Conservation (phyloP, 2,113 vertebrate genomes). For the Gopherus flavomarginatus region DNA sequence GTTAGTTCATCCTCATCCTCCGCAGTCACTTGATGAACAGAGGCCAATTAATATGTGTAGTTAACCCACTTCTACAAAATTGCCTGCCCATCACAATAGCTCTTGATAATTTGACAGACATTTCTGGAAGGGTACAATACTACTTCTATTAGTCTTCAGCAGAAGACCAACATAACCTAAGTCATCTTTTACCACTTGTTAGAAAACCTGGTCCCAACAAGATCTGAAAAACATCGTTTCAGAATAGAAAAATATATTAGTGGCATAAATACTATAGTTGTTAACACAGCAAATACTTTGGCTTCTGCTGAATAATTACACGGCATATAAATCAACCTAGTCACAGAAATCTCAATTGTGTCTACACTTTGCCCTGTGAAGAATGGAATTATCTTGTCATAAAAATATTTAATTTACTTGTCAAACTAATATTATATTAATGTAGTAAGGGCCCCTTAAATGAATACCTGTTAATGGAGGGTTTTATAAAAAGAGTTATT, state of each 20-base stretch:
- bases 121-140: not conserved
- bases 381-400: not conserved
- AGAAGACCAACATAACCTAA: not conserved
- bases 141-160: not conserved
- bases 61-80: not conserved
- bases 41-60: too few relatives aligned
- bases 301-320: not conserved
- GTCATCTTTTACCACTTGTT: not conserved
- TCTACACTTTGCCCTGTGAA: not conserved
- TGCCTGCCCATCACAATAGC: not conserved
- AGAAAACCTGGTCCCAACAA: not conserved
- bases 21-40: too few relatives aligned
- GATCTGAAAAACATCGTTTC: not conserved
- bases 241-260: not conserved
- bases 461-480: not conserved
- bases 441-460: not conserved
- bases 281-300: too few relatives aligned
- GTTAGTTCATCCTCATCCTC: too few relatives aligned
- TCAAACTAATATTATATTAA: not conserved
- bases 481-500: not conserved
- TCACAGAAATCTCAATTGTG: not conserved
- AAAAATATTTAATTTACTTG: not conserved
- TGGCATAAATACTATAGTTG: not conserved
- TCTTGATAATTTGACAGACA: not conserved
- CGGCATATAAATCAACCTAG: not conserved